Conservation (phyloP, 2,888 invertebrate species). For the Caradrina kadenii region DNA sequence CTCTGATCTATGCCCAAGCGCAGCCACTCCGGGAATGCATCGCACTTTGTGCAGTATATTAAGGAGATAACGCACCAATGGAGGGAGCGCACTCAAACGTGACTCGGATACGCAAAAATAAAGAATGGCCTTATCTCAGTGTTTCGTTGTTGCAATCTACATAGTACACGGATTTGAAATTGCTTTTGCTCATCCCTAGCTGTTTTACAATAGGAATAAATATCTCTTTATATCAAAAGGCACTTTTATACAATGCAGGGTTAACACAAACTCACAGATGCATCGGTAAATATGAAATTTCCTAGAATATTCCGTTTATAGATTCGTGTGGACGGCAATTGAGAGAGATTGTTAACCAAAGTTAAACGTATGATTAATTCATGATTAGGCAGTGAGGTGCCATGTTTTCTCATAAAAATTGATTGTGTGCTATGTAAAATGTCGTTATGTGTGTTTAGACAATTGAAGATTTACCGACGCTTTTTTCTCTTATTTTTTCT, state of each 20-base stretch:
- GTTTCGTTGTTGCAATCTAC: slow-evolving; percentile 41
- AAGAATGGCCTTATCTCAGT: slow-evolving; percentile 52
- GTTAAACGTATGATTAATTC: slow-evolving; percentile 45
- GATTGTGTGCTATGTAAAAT: slow-evolving; percentile 4
- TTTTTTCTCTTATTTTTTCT: slow-evolving; percentile 1
- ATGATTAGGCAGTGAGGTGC: slow-evolving; percentile 30
- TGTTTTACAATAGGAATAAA: slow-evolving; percentile 36
- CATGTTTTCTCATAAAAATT: slow-evolving; percentile 8
- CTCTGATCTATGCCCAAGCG: slow-evolving; percentile 66
- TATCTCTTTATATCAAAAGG: slow-evolving; percentile 19
- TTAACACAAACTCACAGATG: slow-evolving; percentile 17
- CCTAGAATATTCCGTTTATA: slow-evolving; percentile 25
- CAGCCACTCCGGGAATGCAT: slow-evolving; percentile 63
- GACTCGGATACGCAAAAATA: slow-evolving; percentile 57
- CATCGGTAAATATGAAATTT: slow-evolving; percentile 29
- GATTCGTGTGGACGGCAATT: slow-evolving; percentile 19
- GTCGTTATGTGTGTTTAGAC: slow-evolving; percentile 3
- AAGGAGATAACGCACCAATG: slow-evolving; percentile 59
- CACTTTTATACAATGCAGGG: slow-evolving; percentile 11
- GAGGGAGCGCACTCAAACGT: slow-evolving; percentile 49
- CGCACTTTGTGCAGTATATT: slow-evolving; percentile 59
- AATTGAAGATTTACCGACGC: slow-evolving; percentile 19
- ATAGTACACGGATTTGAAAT: slow-evolving; percentile 38
- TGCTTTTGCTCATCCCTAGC: slow-evolving; percentile 35
- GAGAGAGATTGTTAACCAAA: slow-evolving; percentile 17